Conservation (phyloP, 2,113 vertebrate species). For the Ariopsis seemanni region DNA sequence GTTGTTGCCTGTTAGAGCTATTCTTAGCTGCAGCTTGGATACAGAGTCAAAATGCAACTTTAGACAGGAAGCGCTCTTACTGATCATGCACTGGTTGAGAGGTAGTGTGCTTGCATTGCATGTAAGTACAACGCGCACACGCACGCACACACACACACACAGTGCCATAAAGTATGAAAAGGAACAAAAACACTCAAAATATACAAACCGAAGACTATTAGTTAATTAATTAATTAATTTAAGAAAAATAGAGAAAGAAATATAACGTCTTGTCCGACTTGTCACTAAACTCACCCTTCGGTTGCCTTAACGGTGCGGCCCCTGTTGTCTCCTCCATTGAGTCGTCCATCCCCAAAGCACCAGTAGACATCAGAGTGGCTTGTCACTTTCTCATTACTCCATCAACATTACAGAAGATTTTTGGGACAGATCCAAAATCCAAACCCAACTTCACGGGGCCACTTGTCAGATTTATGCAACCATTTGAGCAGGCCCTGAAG, state of each 20-base stretch:
- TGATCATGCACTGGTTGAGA: slow-evolving; percentile 46
- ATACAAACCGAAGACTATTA: not conserved
- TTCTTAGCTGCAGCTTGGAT: slow-evolving; percentile 35
- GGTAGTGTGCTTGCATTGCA: slow-evolving; percentile 31
- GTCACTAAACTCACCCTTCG: slow-evolving; percentile 47
- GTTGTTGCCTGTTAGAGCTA: not conserved
- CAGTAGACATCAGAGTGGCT: slow-evolving; percentile 8
- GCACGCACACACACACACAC: slow-evolving; percentile 25
- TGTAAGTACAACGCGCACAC: slow-evolving; percentile 23
- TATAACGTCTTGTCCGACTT: too few relatives aligned
- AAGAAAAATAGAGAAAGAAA: not conserved
- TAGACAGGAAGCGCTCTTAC: slow-evolving; percentile 65
- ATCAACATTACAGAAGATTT: slow-evolving; percentile 23
- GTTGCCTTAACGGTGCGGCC: slow-evolving; percentile 33
- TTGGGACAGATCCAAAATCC: not conserved
- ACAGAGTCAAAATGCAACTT: slow-evolving; percentile 45
- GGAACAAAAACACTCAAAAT: not conserved
- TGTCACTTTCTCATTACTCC: slow-evolving; percentile 31
- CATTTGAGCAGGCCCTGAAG: not conserved
- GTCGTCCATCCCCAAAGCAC: slow-evolving; percentile 18
- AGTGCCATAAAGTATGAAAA: slow-evolving; percentile 18
- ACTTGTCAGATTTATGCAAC: not conserved
- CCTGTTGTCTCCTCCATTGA: slow-evolving; percentile 43
- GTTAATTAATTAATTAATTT: too few relatives aligned
- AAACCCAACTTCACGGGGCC: not conserved